These are phyloP conservation scores for Colletes gigas DNA, from an alignment of 1,140 invertebrate species.

Conservation along the genomic window DNA sequence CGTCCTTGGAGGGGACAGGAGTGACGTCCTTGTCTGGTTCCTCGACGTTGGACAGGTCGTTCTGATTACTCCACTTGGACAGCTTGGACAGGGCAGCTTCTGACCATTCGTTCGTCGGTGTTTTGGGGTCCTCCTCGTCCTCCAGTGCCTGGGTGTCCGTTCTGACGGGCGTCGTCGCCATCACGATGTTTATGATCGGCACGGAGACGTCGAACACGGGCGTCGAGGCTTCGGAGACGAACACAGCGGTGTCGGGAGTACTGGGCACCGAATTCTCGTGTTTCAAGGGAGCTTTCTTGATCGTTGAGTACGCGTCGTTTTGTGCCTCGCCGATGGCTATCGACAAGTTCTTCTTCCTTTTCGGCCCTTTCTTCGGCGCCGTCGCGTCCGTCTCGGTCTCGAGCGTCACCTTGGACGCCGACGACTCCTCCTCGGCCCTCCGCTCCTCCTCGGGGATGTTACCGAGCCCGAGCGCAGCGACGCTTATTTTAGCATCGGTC, in stretches of 20 bases:
- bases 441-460: constrained; percentile 16
- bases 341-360: constrained; percentile 36
- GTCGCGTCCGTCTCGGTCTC: neutral
- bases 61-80: constrained; percentile 75
- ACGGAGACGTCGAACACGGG: constrained; percentile 18
- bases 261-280: constrained; percentile 14
- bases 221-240: neutral
- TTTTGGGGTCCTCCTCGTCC: constrained; percentile 64
- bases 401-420: neutral
- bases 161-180: neutral
- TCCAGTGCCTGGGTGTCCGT: constrained; percentile 1
- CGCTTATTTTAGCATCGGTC: constrained; percentile 45
- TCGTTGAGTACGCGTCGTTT: neutral
- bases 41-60: constrained; percentile 68
- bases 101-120: constrained; percentile 68
- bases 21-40: constrained; percentile 60
- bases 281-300: constrained; percentile 35
- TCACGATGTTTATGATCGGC: constrained; percentile 61
- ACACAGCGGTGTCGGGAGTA: neutral
- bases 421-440: neutral
- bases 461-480: neutral
- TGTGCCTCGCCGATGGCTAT: constrained; percentile 1
- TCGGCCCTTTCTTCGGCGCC: neutral
- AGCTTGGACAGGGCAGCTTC: constrained; percentile 58
- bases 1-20: constrained; percentile 52